phyloP scores from a whole-genome alignment of 2,888 invertebrate genomes.

The Conistra vaccinii region DNA sequence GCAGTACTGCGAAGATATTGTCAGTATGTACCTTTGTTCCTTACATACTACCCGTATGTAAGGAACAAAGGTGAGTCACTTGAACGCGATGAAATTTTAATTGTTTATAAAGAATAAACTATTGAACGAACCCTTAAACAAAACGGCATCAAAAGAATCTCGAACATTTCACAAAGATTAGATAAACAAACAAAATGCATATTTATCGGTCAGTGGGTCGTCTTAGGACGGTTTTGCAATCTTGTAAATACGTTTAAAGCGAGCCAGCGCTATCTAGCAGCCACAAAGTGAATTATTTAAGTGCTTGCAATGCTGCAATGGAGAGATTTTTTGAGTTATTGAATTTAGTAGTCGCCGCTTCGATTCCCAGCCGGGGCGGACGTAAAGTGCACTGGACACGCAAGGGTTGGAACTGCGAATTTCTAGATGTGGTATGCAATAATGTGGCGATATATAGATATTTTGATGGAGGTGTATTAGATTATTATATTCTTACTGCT shows the following conservation, averaged over 20 bases:
- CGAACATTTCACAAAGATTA: slow-evolving; percentile 24
- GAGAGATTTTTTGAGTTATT: slow-evolving; percentile 75
- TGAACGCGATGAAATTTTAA: slow-evolving; percentile 36
- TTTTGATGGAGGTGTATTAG: too few relatives aligned
- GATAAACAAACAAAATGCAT: slow-evolving; percentile 35
- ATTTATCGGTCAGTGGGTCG: slow-evolving; percentile 26
- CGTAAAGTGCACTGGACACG: slow-evolving; percentile 67
- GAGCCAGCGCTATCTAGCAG: slow-evolving; percentile 51
- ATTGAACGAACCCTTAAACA: neutral
- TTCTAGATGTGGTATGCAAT: slow-evolving; percentile 32
- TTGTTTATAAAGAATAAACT: slow-evolving; percentile 23
- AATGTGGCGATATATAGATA: neutral
- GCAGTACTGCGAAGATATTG: neutral
- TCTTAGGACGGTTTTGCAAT: slow-evolving; percentile 49
- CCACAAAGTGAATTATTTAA: slow-evolving; percentile 73
- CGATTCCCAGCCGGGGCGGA: slow-evolving; percentile 66
- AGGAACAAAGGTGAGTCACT: slow-evolving; percentile 10
- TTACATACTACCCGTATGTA: too few relatives aligned
- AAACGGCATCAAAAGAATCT: slow-evolving; percentile 20
- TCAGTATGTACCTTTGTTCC: too few relatives aligned
- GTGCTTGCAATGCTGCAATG: slow-evolving; percentile 64
- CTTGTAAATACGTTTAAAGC: slow-evolving; percentile 63
- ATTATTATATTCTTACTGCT: neutral
- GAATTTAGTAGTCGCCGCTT: slow-evolving; percentile 73
- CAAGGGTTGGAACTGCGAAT: neutral